phyloP scores from a whole-genome alignment of 2,888 invertebrate genomes.

The Frankliniella fusca region DNA sequence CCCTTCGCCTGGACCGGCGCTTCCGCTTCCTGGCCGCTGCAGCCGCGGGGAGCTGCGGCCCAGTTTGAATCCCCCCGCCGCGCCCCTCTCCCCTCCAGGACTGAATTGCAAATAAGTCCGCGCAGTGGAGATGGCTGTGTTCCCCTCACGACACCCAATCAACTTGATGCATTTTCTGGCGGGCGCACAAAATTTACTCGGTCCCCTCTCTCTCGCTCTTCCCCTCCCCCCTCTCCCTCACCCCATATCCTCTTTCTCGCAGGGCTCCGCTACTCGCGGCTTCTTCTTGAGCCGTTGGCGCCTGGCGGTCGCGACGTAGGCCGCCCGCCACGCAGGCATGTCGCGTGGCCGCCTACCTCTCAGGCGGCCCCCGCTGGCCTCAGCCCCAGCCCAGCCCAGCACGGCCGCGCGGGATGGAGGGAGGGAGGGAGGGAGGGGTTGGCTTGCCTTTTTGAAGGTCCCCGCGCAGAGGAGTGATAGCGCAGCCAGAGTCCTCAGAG shows the following conservation, averaged over 20 bases:
- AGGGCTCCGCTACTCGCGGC: neutral
- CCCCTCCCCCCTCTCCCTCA: neutral
- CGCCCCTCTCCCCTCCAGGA: neutral
- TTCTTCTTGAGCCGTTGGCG: neutral
- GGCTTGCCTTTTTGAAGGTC: too few relatives aligned
- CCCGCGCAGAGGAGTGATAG: too few relatives aligned
- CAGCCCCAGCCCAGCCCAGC: too few relatives aligned
- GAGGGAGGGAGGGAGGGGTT: too few relatives aligned
- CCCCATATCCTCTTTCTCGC: neutral
- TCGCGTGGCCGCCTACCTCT: neutral
- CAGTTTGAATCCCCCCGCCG: too few relatives aligned
- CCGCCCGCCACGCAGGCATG: neutral
- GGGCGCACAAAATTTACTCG: neutral
- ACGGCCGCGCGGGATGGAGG: too few relatives aligned
- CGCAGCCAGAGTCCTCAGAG: neutral
- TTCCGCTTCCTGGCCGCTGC: too few relatives aligned
- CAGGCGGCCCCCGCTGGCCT: neutral
- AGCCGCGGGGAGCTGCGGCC: neutral
- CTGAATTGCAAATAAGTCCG: neutral
- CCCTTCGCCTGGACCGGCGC: too few relatives aligned
- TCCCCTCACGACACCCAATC: neutral
- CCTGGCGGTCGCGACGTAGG: neutral
- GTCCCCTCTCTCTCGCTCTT: too few relatives aligned
- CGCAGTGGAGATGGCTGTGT: neutral
- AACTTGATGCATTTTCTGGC: conserved; percentile 19